A percentile compares a stretch with the other conserved stretches of the same genome.
These are phyloP conservation scores for Cygnus buccinator DNA, from an alignment of 2,113 vertebrate genomes.

Conservation along the genomic window DNA sequence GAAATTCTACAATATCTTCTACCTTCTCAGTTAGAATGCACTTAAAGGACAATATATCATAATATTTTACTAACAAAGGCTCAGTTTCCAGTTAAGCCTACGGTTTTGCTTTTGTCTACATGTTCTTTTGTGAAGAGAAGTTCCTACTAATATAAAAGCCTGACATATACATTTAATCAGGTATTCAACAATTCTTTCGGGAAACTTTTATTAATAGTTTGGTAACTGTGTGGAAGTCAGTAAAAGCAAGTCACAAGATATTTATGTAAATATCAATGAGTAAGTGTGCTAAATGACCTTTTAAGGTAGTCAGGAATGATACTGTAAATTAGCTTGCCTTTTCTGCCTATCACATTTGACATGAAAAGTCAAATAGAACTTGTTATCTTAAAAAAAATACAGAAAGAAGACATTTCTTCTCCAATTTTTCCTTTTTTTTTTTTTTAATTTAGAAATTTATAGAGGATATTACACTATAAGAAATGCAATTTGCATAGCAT, in stretches of 20 bases:
- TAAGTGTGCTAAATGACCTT: neutral
- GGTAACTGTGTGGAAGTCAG: neutral
- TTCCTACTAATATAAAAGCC: neutral
- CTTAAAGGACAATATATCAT: neutral
- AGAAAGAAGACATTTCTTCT: neutral
- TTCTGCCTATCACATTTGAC: neutral
- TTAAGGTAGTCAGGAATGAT: neutral
- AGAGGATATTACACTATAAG: constrained; percentile 16
- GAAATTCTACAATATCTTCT: neutral
- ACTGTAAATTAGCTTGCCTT: neutral
- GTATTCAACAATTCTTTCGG: neutral
- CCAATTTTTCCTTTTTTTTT: neutral
- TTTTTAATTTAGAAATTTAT: constrained; percentile 19
- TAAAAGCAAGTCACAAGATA: neutral
- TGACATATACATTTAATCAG: neutral
- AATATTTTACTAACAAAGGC: neutral
- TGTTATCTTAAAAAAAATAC: neutral
- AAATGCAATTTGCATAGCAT: constrained; percentile 38
- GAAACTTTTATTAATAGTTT: neutral
- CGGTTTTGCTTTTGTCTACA: neutral
- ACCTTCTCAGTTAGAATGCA: neutral
- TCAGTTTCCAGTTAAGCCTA: neutral
- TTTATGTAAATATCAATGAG: neutral
- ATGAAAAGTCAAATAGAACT: neutral
- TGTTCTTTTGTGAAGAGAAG: neutral